Percentiles rank a stretch among this genome's conserved stretches.
Evolutionary conservation across 2,888 invertebrate genomes (phyloP).

Genomic region (Baccha elongata): DNA sequence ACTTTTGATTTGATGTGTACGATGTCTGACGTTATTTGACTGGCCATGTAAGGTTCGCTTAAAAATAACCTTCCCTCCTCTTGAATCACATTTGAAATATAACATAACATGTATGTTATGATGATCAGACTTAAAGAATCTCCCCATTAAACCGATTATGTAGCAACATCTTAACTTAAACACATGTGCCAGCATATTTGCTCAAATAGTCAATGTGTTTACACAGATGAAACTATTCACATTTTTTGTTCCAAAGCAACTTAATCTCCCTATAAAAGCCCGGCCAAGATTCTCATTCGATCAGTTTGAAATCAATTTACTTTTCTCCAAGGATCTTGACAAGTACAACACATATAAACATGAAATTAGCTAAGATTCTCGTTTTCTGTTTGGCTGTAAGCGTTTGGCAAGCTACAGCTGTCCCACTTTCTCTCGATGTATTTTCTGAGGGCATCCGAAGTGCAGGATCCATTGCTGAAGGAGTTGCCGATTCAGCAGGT

Average conservation of each 20-base stretch:
- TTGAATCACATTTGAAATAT: too few relatives aligned
- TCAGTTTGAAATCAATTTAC: conserved; percentile 54
- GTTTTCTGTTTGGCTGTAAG: conserved; percentile 46
- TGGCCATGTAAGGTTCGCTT: too few relatives aligned
- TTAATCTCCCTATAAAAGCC: conserved; percentile 46
- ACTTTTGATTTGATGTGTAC: too few relatives aligned
- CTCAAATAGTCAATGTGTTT: background rate
- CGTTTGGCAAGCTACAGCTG: conserved; percentile 19
- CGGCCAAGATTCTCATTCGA: background rate
- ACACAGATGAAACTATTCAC: background rate
- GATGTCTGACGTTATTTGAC: too few relatives aligned
- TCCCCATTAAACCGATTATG: too few relatives aligned
- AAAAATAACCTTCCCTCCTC: too few relatives aligned
- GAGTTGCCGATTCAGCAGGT: conserved; percentile 13
- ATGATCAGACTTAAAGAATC: too few relatives aligned
- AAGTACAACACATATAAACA: conserved; percentile 10
- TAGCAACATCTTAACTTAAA: too few relatives aligned
- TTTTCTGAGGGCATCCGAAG: conserved; percentile 6
- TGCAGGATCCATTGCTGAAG: conserved; percentile 25
- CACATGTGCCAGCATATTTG: background rate
- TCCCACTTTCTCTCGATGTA: background rate
- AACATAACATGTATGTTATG: too few relatives aligned
- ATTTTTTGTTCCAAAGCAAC: background rate
- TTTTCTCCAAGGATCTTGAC: conserved; percentile 10
- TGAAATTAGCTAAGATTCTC: conserved; percentile 49